Evolutionary conservation across 2,888 invertebrate species (phyloP).

Genomic region (Eupithecia inturbata): DNA sequence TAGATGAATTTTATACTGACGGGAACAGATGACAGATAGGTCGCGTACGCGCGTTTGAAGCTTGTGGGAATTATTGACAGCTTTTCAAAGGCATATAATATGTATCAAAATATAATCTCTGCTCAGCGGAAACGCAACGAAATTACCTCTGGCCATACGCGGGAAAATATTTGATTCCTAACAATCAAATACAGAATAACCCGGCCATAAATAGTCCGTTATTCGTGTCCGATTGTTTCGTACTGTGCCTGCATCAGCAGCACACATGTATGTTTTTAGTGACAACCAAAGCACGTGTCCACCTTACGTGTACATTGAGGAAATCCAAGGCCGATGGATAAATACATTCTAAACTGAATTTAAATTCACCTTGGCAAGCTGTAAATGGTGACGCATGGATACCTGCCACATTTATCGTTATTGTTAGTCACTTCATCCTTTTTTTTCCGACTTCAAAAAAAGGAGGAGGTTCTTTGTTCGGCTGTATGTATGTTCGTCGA

Average conservation of each 20-base stretch:
- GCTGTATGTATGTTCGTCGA: no score
- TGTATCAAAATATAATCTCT: no score
- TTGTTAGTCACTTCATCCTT: no score
- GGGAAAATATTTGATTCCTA: not conserved
- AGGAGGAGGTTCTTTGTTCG: no score
- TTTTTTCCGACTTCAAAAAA: no score
- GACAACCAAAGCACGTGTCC: conserved; percentile 24
- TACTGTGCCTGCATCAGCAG: not conserved
- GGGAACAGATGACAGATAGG: no score
- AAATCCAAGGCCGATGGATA: conserved; percentile 27
- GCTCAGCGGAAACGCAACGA: not conserved
- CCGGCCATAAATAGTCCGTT: not conserved
- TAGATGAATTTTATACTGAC: no score
- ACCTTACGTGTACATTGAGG: conserved; percentile 8
- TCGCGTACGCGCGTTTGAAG: no score
- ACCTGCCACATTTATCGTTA: conserved; percentile 23
- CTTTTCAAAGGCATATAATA: no score
- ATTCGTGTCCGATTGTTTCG: not conserved
- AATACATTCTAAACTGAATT: conserved; percentile 29
- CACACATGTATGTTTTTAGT: not conserved
- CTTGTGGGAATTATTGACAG: no score
- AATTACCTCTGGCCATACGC: not conserved
- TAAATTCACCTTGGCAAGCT: conserved; percentile 33
- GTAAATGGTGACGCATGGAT: conserved; percentile 36
- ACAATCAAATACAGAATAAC: not conserved